Evolutionary conservation across 2,888 invertebrate species (phyloP).

Genomic region (Chironomus tentans): DNA sequence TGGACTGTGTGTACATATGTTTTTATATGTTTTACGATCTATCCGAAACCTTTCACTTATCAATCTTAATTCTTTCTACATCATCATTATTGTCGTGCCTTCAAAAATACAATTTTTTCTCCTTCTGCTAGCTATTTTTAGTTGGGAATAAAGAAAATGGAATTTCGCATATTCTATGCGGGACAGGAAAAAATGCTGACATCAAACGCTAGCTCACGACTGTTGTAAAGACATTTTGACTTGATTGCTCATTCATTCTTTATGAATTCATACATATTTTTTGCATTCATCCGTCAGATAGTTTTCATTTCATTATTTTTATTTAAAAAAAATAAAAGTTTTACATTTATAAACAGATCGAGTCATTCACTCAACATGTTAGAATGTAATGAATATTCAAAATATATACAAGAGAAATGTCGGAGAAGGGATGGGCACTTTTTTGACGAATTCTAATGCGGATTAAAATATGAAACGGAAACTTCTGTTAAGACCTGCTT

Average conservation of each 20-base stretch:
- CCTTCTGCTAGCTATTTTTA: background rate
- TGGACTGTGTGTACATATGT: background rate
- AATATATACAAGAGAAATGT: too few species aligned
- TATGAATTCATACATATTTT: background rate
- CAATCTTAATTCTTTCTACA: conserved; percentile 20
- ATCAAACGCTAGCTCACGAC: background rate
- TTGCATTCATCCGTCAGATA: background rate
- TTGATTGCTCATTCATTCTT: background rate
- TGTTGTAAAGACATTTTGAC: background rate
- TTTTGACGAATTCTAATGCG: too few species aligned
- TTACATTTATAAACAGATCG: too few species aligned
- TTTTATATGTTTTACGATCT: too few species aligned
- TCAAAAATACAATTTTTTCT: background rate
- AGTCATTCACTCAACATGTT: too few species aligned
- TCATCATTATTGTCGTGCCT: background rate
- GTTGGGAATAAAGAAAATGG: background rate
- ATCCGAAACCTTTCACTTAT: conserved; percentile 22
- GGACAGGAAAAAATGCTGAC: background rate
- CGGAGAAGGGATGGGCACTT: too few species aligned
- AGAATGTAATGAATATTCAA: too few species aligned
- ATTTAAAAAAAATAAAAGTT: too few species aligned
- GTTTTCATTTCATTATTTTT: background rate
- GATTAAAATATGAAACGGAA: too few species aligned
- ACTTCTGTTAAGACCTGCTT: too few species aligned
- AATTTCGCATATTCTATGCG: background rate